Conservation (phyloP, 2,888 invertebrate genomes). For the Deilephila porcellus region DNA sequence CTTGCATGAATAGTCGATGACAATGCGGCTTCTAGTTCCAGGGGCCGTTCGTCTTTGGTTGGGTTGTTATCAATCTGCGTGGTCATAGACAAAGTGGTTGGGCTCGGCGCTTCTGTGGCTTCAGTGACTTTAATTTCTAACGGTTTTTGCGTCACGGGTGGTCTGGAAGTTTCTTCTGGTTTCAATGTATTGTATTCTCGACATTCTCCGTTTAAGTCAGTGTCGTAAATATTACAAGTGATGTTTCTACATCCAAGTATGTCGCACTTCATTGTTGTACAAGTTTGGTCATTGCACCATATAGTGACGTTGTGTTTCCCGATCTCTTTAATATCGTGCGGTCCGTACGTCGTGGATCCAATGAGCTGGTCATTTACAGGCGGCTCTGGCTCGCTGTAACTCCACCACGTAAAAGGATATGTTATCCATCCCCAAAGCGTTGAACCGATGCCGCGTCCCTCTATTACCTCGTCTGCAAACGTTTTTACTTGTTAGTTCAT, state of each 20-base stretch:
- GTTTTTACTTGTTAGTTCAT: slow-evolving; percentile 1
- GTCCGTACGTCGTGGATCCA: slow-evolving; percentile 50
- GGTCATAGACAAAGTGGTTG: slow-evolving; percentile 32
- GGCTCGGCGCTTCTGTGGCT: slow-evolving; percentile 34
- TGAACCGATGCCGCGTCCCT: slow-evolving; percentile 70
- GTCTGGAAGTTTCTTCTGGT: slow-evolving; percentile 50
- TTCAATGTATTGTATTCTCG: slow-evolving; percentile 64
- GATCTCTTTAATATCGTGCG: slow-evolving; percentile 60
- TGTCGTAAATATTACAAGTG: slow-evolving; percentile 79
- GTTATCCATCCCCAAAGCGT: slow-evolving; percentile 78
- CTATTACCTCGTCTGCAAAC: slow-evolving; percentile 67
- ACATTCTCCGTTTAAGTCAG: slow-evolving; percentile 75
- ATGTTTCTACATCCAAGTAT: slow-evolving; percentile 66
- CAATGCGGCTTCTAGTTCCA: slow-evolving; percentile 67
- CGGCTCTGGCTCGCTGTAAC: slow-evolving; percentile 50
- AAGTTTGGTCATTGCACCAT: slow-evolving; percentile 80
- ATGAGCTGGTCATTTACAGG: slow-evolving; percentile 54
- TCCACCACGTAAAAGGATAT: slow-evolving; percentile 78
- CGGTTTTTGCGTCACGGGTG: slow-evolving; percentile 41
- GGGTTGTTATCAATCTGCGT: slow-evolving; percentile 42
- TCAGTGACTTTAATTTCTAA: slow-evolving; percentile 35
- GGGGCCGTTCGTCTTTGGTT: slow-evolving; percentile 56
- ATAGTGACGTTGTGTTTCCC: slow-evolving; percentile 70
- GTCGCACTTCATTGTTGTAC: slow-evolving; percentile 76
- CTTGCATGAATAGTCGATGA: slow-evolving; percentile 60